Conservation (phyloP, 2,888 invertebrate species). For the Linnaemya vulpina region DNA sequence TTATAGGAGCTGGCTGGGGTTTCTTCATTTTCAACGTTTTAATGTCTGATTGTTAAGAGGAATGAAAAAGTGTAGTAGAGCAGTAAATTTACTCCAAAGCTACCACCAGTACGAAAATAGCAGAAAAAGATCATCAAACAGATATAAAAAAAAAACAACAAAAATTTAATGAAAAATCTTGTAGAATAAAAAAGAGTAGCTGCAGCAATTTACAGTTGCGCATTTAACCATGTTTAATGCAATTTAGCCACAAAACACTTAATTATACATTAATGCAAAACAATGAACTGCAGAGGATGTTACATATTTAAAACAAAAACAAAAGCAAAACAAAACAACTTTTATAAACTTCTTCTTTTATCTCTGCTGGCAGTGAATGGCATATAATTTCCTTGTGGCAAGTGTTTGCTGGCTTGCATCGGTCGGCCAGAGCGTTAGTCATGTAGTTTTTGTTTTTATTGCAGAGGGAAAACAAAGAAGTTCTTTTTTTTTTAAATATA, state of each 20-base stretch:
- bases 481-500: slow-evolving; percentile 40
- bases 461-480: slow-evolving; percentile 34
- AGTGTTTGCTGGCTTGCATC: slow-evolving; percentile 44
- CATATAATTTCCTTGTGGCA: slow-evolving; percentile 7
- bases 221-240: slow-evolving; percentile 82
- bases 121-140: slow-evolving; percentile 29
- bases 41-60: slow-evolving; percentile 51
- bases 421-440: slow-evolving; percentile 25
- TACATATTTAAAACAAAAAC: slow-evolving; percentile 50
- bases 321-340: slow-evolving; percentile 21
- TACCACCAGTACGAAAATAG: slow-evolving; percentile 18
- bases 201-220: slow-evolving; percentile 75
- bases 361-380: neutral
- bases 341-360: slow-evolving; percentile 37
- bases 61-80: slow-evolving; percentile 63
- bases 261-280: slow-evolving; percentile 78
- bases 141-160: neutral
- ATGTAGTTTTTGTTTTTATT: neutral
- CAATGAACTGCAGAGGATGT: slow-evolving; percentile 59
- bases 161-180: too few species aligned
- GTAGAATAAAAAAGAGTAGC: slow-evolving; percentile 40
- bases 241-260: slow-evolving; percentile 82
- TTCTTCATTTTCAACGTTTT: slow-evolving; percentile 54
- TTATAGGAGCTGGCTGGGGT: slow-evolving; percentile 37
- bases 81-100: slow-evolving; percentile 68